Conservation (phyloP, 2,888 invertebrate genomes). For the Lithophane semibrunnea region DNA sequence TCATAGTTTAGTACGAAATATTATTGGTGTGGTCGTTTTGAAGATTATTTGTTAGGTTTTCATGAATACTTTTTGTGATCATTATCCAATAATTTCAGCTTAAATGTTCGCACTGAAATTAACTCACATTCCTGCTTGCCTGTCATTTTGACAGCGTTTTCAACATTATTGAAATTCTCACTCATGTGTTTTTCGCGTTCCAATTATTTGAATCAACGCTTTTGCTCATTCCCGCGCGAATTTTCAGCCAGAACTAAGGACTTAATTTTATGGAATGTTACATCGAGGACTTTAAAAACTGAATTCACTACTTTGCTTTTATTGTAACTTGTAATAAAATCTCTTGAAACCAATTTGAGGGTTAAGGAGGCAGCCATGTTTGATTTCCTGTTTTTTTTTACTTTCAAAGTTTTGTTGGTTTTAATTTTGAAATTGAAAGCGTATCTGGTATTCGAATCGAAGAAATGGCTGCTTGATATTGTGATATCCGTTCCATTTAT, state of each 20-base stretch:
- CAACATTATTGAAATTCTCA: slow-evolving; percentile 19
- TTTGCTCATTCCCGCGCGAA: background rate
- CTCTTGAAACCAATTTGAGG: slow-evolving; percentile 34
- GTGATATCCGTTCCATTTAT: background rate
- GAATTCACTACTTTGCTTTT: slow-evolving; percentile 35
- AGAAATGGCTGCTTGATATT: background rate
- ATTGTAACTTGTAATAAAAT: slow-evolving; percentile 50
- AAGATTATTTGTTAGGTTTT: background rate
- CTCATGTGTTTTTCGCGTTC: background rate
- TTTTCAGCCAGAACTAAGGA: slow-evolving; percentile 28
- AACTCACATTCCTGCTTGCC: background rate
- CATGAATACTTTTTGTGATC: background rate
- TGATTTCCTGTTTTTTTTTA: slow-evolving; percentile 34
- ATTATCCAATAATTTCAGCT: slow-evolving; percentile 9
- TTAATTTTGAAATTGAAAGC: slow-evolving; percentile 39
- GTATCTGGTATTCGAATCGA: background rate
- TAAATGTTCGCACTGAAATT: background rate
- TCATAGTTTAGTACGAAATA: background rate
- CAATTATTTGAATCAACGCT: slow-evolving; percentile 5
- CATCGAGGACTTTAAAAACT: slow-evolving; percentile 15
- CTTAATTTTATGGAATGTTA: slow-evolving; percentile 28
- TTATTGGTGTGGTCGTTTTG: background rate
- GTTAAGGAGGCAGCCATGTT: slow-evolving; percentile 20
- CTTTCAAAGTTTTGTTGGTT: slow-evolving; percentile 28
- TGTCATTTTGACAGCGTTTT: slow-evolving; percentile 1